phyloP scores from a whole-genome alignment of 2,113 vertebrate species.

The Podarcis cretensis region DNA sequence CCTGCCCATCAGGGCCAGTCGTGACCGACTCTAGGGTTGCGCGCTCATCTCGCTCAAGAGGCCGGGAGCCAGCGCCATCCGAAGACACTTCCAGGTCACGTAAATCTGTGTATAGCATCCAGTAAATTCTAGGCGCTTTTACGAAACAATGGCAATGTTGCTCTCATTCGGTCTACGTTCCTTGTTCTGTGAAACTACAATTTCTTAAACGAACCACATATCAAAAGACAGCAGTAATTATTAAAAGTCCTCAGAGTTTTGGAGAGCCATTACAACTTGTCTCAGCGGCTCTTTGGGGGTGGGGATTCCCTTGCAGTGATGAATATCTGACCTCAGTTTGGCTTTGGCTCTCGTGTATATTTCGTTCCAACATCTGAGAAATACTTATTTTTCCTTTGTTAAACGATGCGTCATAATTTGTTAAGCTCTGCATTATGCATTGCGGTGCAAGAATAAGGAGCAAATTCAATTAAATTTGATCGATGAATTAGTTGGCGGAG shows the following conservation, averaged over 20 bases:
- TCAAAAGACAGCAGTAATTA: neutral
- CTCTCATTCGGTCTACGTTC: neutral
- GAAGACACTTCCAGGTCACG: too few species aligned
- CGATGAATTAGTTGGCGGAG: neutral
- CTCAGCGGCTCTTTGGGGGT: neutral
- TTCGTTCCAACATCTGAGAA: neutral
- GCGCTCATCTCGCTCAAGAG: too few species aligned
- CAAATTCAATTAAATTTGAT: neutral
- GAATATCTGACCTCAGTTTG: neutral
- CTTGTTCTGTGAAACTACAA: neutral
- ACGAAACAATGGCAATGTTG: too few species aligned
- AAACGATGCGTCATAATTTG: too few species aligned
- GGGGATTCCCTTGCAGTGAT: neutral
- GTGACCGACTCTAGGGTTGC: too few species aligned
- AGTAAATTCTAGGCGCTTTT: neutral
- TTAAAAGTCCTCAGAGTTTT: neutral
- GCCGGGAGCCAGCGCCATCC: too few species aligned
- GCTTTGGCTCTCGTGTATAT: neutral
- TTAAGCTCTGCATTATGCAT: too few species aligned
- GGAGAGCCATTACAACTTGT: neutral
- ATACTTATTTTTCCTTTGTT: neutral
- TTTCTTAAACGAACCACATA: neutral
- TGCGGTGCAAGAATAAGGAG: neutral
- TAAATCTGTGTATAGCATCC: neutral
- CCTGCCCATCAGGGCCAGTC: too few species aligned